Evolutionary conservation across 1,140 invertebrate species (phyloP).

Genomic region (Temnothorax nylanderi): DNA sequence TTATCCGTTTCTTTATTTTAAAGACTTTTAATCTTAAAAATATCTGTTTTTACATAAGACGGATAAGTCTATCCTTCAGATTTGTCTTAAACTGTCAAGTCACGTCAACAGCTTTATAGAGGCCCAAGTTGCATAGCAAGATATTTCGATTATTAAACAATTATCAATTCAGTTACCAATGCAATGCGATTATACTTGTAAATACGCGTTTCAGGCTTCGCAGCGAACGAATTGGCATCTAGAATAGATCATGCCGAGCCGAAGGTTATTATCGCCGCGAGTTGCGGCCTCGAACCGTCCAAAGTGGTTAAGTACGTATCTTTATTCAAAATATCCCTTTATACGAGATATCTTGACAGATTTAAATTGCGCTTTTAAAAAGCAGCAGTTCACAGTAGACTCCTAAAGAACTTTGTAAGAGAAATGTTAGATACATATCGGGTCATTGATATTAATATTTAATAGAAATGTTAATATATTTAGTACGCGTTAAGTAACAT

Average conservation of each 20-base stretch:
- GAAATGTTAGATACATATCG: background rate
- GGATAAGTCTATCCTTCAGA: background rate
- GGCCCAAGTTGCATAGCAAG: background rate
- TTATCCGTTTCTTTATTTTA: background rate
- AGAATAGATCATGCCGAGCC: slow-evolving; percentile 95
- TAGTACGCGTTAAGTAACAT: background rate
- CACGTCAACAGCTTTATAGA: background rate
- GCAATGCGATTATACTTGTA: slow-evolving; percentile 14
- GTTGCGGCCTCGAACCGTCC: slow-evolving; percentile 95
- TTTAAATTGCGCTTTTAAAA: background rate
- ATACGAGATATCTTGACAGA: background rate
- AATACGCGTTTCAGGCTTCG: slow-evolving; percentile 89
- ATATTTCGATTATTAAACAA: background rate
- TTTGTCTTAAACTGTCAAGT: background rate
- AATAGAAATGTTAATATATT: background rate
- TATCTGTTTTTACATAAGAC: background rate
- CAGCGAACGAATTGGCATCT: slow-evolving; percentile 93
- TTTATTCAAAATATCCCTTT: background rate
- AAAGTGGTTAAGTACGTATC: slow-evolving; percentile 90
- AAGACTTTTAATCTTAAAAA: background rate
- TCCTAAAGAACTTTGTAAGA: background rate
- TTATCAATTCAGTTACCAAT: background rate
- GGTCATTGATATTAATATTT: background rate
- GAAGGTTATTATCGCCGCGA: slow-evolving; percentile 95
- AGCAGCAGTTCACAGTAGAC: background rate